Conservation (phyloP, 1,140 invertebrate species). For the Bombus haemorrhoidalis region DNA sequence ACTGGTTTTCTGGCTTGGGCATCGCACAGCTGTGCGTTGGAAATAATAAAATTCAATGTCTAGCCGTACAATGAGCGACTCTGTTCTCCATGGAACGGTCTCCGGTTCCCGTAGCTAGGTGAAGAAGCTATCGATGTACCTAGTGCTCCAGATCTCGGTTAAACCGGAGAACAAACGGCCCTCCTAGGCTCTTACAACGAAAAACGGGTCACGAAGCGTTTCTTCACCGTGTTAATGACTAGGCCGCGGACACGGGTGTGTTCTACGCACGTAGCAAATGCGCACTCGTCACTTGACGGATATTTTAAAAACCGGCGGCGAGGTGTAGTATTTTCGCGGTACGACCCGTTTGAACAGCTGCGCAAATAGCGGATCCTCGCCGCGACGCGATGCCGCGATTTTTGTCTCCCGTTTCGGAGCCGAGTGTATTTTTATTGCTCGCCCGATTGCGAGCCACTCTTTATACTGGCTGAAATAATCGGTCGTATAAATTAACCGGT, state of each 20-base stretch:
- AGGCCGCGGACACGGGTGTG: background rate
- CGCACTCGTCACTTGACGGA: constrained; percentile 26
- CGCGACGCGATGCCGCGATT: constrained; percentile 66
- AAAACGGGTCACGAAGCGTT: constrained; percentile 62
- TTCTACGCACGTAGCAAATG: background rate
- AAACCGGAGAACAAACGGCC: constrained; percentile 7
- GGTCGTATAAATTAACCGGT: constrained; percentile 1
- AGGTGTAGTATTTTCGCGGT: constrained; percentile 73
- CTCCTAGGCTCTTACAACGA: background rate
- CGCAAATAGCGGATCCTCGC: constrained; percentile 72
- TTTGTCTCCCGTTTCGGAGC: constrained; percentile 60
- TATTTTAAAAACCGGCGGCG: constrained; percentile 76
- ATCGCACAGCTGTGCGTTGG: constrained; percentile 9
- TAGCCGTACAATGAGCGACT: constrained; percentile 20
- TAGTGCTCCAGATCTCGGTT: constrained; percentile 40
- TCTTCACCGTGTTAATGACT: constrained; percentile 58
- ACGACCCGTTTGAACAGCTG: constrained; percentile 76
- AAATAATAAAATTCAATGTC: constrained; percentile 32
- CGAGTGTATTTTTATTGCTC: constrained; percentile 59
- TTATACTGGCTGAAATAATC: constrained; percentile 6
- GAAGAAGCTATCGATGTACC: constrained; percentile 30
- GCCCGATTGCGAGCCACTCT: background rate
- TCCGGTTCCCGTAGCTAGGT: background rate
- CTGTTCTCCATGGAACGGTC: background rate
- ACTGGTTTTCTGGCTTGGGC: background rate